Evolutionary conservation across 2,888 invertebrate genomes (phyloP), one percentile per base, ranked within the genome.

Genomic region (Anthophora plumipes): DNA sequence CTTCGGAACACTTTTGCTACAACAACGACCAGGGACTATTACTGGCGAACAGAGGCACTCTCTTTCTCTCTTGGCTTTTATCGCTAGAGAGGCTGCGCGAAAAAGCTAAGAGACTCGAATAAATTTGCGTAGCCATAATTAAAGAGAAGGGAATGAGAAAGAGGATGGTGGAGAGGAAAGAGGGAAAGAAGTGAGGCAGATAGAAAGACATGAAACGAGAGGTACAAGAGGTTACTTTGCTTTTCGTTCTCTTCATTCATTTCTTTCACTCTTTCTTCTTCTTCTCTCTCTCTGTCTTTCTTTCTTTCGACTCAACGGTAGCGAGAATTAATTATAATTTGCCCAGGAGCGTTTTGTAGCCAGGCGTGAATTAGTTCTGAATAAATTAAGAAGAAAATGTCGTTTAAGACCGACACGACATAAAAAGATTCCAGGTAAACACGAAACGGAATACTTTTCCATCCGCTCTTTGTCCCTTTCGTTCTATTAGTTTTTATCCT

Each of bases 111-210:
- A 39, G 66, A 39, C 76, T 61, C 76, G 76, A 76, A 76, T 63
- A 57, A 61, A 77, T 77, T 77, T 68, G 60, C 66, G 54, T 76
- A 61, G 67, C 46, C 76, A 55, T 50, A 68, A 68, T 76, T 76
- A 68, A 77, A 59, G 20, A 22, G 37, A 59, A 41, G 50, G 31
- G 8, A 37, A 14, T n/a, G n/a, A n/a, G n/a, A n/a, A n/a, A n/a
- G n/a, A n/a, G n/a, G 37, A n/a, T 7, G 37, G 17, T 11, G 41
- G 41, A 0, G 17, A 7, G 9, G 22, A 25, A 43, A 14, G 31
- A 55, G 8, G 14, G 8, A 3, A 14, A 5, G 37, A 6, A 6
- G 14, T 3, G 55, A 12, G 7, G 17, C 2, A 14, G 43, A 1
- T 6, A 20, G 6, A n/a, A 20, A 43, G 12, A 39, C 11, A 8